Conservation (phyloP, 2,888 invertebrate genomes). For the Dexiosoma caninum region DNA sequence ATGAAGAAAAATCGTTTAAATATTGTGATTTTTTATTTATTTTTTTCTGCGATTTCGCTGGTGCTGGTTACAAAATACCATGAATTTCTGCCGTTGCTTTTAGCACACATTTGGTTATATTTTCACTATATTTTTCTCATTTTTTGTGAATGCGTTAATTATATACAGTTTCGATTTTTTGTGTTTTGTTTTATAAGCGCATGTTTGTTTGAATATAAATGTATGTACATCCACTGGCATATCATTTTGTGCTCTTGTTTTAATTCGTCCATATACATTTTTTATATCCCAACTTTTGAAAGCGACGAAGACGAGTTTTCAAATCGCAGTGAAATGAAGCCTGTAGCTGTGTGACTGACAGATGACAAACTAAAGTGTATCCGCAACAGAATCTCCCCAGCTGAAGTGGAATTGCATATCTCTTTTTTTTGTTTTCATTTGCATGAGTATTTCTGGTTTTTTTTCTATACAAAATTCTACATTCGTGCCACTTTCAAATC, state of each 20-base stretch:
- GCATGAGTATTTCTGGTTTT: conserved; percentile 5
- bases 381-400: conserved; percentile 27
- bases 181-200: too few species aligned
- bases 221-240: too few species aligned
- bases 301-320: conserved; percentile 34
- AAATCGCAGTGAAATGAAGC: conserved; percentile 61
- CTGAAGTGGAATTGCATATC: conserved; percentile 28
- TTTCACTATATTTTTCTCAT: not conserved
- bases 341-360: conserved; percentile 62
- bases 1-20: conserved; percentile 42
- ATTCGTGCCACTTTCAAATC: conserved; percentile 22
- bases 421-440: conserved; percentile 15
- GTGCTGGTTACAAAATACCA: conserved; percentile 39
- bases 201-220: not conserved
- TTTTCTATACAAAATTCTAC: conserved; percentile 31
- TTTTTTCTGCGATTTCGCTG: conserved; percentile 14
- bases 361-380: conserved; percentile 64
- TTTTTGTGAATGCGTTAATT: conserved; percentile 43
- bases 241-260: not conserved
- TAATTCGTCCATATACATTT: conserved; percentile 7
- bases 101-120: conserved; percentile 12
- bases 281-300: conserved; percentile 32
- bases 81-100: conserved; percentile 53
- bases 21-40: conserved; percentile 48
- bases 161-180: not conserved